Base-by-base conservation (phyloP, 1,140 invertebrate genomes). In the Sitodiplosis mosellana region DNA sequence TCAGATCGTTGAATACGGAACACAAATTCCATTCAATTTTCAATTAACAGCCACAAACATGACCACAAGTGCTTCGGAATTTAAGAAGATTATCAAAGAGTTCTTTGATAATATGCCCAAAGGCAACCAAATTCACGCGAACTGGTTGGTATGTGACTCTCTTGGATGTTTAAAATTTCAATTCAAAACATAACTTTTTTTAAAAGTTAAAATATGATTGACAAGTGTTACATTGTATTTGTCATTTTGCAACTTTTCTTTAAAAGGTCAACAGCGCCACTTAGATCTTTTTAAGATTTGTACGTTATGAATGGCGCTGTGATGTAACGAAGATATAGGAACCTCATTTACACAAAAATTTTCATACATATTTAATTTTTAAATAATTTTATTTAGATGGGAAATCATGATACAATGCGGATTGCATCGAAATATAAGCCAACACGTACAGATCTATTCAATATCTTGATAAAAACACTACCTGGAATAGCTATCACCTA, bases 341-440 rank as follows among this genome's bases (percentile, higher is more conserved):
- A n/a, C n/a, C n/a, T n/a, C n/a, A n/a, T n/a, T n/a, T n/a, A n/a
- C n/a, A n/a, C n/a, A n/a, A n/a, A n/a, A n/a, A n/a, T n/a, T n/a
- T n/a, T n/a, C n/a, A n/a, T n/a, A 10, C 5, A 15, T 10, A 10
- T 41, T 10, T 41, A 6, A 8, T 41, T 6, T 12, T 8, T 7
- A 14, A 15, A 42, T 10, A 42, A 10, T n/a, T 50, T n/a, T 27
- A 56, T 47, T 43, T 48, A 69, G 67, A 65, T 78, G 38, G 78
- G 81, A 1, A 83, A 82, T 60, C 78, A 83, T 54, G 80, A 85
- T 56, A 73, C 77, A 37, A 67, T 68, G 41, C 66, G 83, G 18
- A 71, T 81, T 41, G 74, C 77, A 0, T 69, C 68, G 1, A 65
- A 80, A 33, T 72, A 80, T 50, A 78, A 77, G 2, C 48, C 61